Evolutionary conservation across 2,113 vertebrate genomes (phyloP).

Genomic region (Hippocampus comes): DNA sequence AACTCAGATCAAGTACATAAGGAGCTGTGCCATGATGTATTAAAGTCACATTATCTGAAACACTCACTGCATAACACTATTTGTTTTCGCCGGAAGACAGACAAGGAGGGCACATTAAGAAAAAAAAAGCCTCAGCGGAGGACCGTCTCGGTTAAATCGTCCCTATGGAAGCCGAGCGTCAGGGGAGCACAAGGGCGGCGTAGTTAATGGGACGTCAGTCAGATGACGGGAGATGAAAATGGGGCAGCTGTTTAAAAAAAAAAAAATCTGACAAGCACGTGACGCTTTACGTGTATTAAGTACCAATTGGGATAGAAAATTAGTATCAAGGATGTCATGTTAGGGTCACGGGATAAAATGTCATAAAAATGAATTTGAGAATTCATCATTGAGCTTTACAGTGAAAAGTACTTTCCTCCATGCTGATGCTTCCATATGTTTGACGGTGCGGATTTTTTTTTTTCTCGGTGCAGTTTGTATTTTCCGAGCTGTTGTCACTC

Average conservation of each 20-base stretch:
- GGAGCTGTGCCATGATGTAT: conserved; percentile 31
- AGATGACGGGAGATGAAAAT: conserved; percentile 48
- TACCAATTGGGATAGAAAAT: conserved; percentile 27
- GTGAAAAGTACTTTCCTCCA: neutral
- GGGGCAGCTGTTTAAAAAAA: conserved; percentile 25
- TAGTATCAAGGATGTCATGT: conserved; percentile 8
- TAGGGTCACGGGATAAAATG: conserved; percentile 1
- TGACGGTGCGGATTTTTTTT: neutral
- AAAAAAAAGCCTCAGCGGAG: conserved; percentile 22
- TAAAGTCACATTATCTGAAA: conserved; percentile 21
- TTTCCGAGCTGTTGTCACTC: conserved; percentile 20
- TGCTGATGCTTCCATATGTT: neutral
- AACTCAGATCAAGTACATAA: conserved; percentile 10
- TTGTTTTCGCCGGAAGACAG: conserved; percentile 2
- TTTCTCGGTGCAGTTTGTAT: neutral
- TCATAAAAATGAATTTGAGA: conserved; percentile 1
- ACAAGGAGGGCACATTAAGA: conserved; percentile 23
- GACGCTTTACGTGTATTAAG: conserved; percentile 17
- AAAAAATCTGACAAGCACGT: conserved; percentile 26
- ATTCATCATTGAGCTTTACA: neutral
- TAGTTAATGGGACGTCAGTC: conserved; percentile 57
- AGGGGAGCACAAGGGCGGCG: conserved; percentile 57
- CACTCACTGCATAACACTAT: conserved; percentile 17
- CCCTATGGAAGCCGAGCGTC: conserved; percentile 31
- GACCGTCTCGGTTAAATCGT: conserved; percentile 25